Base-by-base conservation (phyloP, 2,797 vertebrate genomes). In the Pipistrellus kuhlii region DNA sequence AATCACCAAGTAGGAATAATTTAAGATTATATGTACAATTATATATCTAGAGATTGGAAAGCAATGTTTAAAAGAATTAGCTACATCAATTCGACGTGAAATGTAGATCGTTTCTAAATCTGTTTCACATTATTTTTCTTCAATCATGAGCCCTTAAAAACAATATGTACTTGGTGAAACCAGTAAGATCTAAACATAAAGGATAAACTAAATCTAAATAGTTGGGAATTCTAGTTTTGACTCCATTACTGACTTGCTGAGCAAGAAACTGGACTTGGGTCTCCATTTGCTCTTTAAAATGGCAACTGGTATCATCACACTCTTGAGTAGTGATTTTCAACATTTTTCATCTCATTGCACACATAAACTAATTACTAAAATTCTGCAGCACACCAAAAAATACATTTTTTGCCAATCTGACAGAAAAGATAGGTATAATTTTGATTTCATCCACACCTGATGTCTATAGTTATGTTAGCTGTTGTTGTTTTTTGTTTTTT, bases 51-150 rank as follows among this genome's bases (percentile, higher is more conserved):
- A 84, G 25, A 62, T 73, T 84, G 20, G 66, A 46, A 90, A 83
- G 35, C 23, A 78, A 35, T 92, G 35, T 91, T 94, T 91, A 90
- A 88, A 83, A 93, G 55, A 85, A 84, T 78, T 85, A 55, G 46
- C 68, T 75, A 77, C 46, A 62, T 81, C 25, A 62, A 12, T 53
- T 72, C 57, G 80, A 44, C 8, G 27, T 69, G 78, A 73, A 94
- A 90, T 53, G 35, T 27, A 84, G 71, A 41, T 76, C 27, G 44
- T 86, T 92, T 78, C 59, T 64, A 75, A 85, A 87, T 66, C 9
- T 48, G 78, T 72, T n/a, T 75, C 14, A 44, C 30, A 38, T 89
- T 72, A 48, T 85, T 95, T 85, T 91, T 81, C 69, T 85, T 85
- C 14, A 87, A 51, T 15, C 3, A 71, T 55, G 18, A 41, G 57